Percentiles rank a stretch among this genome's conserved stretches.
These are phyloP conservation scores for Limulus polyphemus DNA, from an alignment of 2,888 invertebrate species.

Conservation along the genomic window DNA sequence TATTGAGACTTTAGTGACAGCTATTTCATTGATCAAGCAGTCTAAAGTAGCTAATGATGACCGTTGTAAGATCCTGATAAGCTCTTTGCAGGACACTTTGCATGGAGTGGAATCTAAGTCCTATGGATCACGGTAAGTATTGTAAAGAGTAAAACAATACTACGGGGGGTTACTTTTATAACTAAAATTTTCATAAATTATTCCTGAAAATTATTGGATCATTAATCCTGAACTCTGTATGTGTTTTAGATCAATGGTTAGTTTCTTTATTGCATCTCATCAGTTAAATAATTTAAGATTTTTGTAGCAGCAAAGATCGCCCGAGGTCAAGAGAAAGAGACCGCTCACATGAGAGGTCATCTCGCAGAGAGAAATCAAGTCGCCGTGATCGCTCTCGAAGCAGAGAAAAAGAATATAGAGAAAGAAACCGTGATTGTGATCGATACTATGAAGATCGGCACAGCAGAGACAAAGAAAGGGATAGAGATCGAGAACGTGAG, in stretches of 20 bases:
- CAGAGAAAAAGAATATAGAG: conserved; percentile 44
- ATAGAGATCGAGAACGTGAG: conserved; percentile 35
- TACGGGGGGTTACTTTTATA: too few species aligned
- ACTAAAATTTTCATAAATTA: too few species aligned
- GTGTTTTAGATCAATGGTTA: too few species aligned
- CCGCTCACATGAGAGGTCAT: conserved; percentile 35
- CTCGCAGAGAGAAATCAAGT: conserved; percentile 27
- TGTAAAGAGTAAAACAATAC: not conserved
- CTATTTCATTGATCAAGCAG: conserved; percentile 95
- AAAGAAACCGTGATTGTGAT: conserved; percentile 43
- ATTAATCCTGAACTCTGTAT: too few species aligned
- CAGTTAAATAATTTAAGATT: too few species aligned
- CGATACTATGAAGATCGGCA: conserved; percentile 44
- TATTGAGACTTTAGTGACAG: conserved; percentile 95
- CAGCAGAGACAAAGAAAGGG: conserved; percentile 30
- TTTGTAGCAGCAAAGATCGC: conserved; percentile 30
- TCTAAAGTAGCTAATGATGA: conserved; percentile 93
- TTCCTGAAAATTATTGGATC: too few species aligned
- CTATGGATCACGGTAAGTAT: conserved; percentile 56
- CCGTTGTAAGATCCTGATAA: conserved; percentile 92
- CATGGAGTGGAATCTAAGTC: conserved; percentile 96
- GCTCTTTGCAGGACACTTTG: conserved; percentile 88
- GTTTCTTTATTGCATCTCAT: too few species aligned
- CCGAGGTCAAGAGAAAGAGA: conserved; percentile 66
- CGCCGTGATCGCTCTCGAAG: conserved; percentile 36